A percentile compares a stretch with the other conserved stretches of the same genome.
Evolutionary conservation across 2,797 vertebrate species (phyloP).

Genomic region (Poeciliopsis presidionis): DNA sequence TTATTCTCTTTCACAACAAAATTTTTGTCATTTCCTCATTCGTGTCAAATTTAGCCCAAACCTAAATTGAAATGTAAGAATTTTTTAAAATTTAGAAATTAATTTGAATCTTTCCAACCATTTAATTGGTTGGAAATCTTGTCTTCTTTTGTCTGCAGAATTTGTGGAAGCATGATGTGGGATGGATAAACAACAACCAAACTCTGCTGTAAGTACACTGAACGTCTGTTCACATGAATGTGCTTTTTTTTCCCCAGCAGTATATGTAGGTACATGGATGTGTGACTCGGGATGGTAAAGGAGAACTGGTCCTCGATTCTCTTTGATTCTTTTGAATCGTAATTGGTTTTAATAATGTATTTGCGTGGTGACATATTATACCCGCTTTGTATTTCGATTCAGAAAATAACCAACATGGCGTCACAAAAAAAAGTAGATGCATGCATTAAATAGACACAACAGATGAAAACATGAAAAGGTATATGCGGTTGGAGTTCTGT

Average conservation of each 20-base stretch:
- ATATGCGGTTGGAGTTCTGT: too few species aligned
- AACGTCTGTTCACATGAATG: neutral
- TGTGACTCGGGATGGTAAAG: neutral
- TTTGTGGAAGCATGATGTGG: conserved; percentile 82
- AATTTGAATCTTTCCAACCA: neutral
- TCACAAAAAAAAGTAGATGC: neutral
- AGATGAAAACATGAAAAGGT: neutral
- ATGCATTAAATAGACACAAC: neutral
- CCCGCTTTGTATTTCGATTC: too few species aligned
- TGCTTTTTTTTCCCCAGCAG: neutral
- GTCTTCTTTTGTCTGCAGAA: conserved; percentile 61
- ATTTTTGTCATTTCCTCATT: conserved; percentile 38
- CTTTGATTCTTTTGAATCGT: too few species aligned
- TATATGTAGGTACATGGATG: neutral
- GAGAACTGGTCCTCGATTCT: too few species aligned
- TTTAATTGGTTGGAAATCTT: neutral
- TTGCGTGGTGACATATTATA: too few species aligned
- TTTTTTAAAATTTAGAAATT: neutral
- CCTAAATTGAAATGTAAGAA: neutral
- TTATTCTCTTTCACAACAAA: conserved; percentile 60
- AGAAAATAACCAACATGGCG: too few species aligned
- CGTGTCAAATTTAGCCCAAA: conserved; percentile 12
- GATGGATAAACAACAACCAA: conserved; percentile 80
- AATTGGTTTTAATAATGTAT: too few species aligned
- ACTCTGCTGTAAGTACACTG: conserved; percentile 67